Evolutionary conservation across 2,888 invertebrate genomes (phyloP).

Genomic region (Cecidostiba fungosa): DNA sequence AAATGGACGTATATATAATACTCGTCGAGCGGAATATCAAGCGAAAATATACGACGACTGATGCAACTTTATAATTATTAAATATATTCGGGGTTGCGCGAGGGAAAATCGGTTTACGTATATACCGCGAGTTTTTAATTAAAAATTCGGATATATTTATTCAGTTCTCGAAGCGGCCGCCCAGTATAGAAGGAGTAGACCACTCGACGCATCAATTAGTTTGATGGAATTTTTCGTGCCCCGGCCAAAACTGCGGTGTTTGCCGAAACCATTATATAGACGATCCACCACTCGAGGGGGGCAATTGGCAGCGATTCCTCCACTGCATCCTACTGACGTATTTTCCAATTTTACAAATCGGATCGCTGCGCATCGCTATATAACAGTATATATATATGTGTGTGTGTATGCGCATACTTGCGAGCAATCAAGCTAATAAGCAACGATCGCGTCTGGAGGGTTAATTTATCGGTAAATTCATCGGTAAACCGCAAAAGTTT

Average conservation of each 20-base stretch:
- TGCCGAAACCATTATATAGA: conserved; percentile 19
- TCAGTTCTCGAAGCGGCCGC: background rate
- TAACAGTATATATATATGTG: background rate
- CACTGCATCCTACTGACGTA: background rate
- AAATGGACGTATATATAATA: conserved; percentile 48
- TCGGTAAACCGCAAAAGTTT: background rate
- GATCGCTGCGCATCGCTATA: background rate
- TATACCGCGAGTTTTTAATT: conserved; percentile 2
- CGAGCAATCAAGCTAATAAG: conserved; percentile 44
- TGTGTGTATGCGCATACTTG: background rate
- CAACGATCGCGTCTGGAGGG: background rate
- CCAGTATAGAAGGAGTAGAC: background rate
- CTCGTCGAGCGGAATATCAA: background rate
- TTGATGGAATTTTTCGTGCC: conserved; percentile 56
- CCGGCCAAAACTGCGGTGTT: conserved; percentile 32
- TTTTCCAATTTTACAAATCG: conserved; percentile 29
- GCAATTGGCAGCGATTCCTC: conserved; percentile 52
- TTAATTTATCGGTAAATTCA: conserved; percentile 18
- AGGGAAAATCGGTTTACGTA: background rate
- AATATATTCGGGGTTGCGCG: no score
- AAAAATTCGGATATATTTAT: conserved; percentile 30
- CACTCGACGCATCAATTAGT: conserved; percentile 48
- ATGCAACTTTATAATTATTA: no score
- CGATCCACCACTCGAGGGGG: background rate
- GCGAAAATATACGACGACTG: conserved; percentile 3